These are phyloP conservation scores for Stictonetta naevosa DNA, from an alignment of 2,113 vertebrate species.

Conservation along the genomic window DNA sequence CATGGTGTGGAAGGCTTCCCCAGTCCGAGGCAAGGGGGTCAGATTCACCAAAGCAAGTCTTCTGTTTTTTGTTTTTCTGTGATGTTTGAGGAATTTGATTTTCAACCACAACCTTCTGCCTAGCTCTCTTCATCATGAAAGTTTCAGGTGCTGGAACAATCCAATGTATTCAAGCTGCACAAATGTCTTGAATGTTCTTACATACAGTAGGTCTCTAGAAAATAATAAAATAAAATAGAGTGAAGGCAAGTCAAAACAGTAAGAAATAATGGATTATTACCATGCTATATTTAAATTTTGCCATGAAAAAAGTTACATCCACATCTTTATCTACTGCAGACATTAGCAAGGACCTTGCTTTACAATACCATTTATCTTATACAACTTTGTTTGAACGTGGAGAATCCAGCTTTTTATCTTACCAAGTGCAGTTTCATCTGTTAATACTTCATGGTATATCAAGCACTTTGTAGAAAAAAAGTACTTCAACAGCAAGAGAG, in stretches of 20 bases:
- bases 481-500: neutral
- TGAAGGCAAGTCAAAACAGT: neutral
- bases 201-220: neutral
- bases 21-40: constrained; percentile 72
- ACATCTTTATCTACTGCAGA: neutral
- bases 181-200: neutral
- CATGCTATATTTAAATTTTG: neutral
- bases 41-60: constrained; percentile 33
- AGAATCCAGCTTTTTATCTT: neutral
- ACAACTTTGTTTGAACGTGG: neutral
- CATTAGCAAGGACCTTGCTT: neutral
- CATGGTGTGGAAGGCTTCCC: constrained; percentile 84
- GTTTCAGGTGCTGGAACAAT: neutral
- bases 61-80: constrained; percentile 77
- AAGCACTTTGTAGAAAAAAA: neutral
- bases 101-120: constrained; percentile 61
- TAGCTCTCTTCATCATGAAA: constrained; percentile 84
- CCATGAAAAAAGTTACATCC: neutral
- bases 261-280: neutral
- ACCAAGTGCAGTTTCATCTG: neutral
- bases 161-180: neutral
- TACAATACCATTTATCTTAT: neutral
- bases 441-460: neutral
- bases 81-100: constrained; percentile 67
- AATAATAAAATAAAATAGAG: neutral